Conservation (phyloP, 1,140 invertebrate species). For the Zaprionus kolodkinae region DNA sequence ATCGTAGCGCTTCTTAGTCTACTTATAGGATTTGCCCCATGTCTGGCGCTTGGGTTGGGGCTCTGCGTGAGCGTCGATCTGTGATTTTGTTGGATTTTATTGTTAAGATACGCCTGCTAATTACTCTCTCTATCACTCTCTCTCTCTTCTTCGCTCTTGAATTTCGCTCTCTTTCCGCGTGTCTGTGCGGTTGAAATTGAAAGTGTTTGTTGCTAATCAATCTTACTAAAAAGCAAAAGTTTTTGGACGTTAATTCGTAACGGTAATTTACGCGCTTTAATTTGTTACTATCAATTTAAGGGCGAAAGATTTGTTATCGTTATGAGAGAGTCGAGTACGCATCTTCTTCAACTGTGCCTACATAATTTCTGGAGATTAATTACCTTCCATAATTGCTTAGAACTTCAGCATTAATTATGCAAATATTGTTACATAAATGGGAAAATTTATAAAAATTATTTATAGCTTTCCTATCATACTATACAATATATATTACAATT, state of each 20-base stretch:
- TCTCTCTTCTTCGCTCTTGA: not conserved
- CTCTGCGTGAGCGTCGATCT: constrained; percentile 10
- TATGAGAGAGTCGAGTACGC: not conserved
- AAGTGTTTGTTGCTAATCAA: constrained; percentile 65
- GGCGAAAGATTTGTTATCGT: not conserved
- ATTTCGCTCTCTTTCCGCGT: constrained; percentile 5
- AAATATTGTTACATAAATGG: not conserved
- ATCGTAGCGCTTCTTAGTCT: constrained; percentile 78
- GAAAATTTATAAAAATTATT: not conserved
- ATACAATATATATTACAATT: too few species aligned
- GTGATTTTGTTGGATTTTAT: constrained; percentile 55
- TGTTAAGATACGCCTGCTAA: constrained; percentile 67
- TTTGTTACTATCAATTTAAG: constrained; percentile 38
- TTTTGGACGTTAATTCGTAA: constrained; percentile 40
- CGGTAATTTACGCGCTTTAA: constrained; percentile 44
- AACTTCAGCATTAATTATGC: constrained; percentile 4
- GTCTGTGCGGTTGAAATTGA: constrained; percentile 52
- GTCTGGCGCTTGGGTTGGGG: not conserved
- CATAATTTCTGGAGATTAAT: constrained; percentile 11
- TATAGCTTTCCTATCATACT: not conserved
- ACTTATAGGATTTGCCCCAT: constrained; percentile 58
- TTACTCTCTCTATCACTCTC: constrained; percentile 25
- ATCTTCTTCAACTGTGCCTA: not conserved
- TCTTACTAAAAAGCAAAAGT: constrained; percentile 59
- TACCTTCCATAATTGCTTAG: constrained; percentile 5